Evolutionary conservation across 2,888 invertebrate genomes (phyloP).

Genomic region (Agriotes lineatus): DNA sequence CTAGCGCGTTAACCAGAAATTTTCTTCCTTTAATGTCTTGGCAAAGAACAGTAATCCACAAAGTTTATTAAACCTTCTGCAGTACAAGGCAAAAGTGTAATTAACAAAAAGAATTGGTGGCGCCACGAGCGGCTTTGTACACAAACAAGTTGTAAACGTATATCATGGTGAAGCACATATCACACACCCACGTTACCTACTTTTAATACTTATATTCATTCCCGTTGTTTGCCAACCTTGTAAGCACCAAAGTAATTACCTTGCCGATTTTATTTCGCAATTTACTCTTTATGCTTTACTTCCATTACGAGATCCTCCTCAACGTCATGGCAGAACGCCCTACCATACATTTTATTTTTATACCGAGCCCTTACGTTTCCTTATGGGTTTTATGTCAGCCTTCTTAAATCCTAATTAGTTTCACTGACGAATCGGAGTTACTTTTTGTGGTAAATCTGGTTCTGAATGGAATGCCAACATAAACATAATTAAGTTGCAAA

Average conservation of each 20-base stretch:
- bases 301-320: not conserved
- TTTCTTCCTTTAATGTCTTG: too few relatives aligned
- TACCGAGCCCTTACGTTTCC: not conserved
- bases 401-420: not conserved
- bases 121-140: constrained; percentile 44
- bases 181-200: constrained; percentile 45
- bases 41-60: too few relatives aligned
- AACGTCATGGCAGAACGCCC: not conserved
- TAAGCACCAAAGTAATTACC: constrained; percentile 35
- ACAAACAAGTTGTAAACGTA: constrained; percentile 49
- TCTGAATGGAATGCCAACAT: not conserved
- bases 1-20: too few relatives aligned
- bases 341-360: not conserved
- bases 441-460: too few relatives aligned
- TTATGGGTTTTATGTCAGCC: not conserved
- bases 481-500: not conserved
- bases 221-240: constrained; percentile 45
- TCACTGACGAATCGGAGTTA: too few relatives aligned
- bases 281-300: not conserved
- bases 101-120: constrained; percentile 35
- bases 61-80: not conserved
- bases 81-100: constrained; percentile 6
- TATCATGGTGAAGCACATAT: constrained; percentile 45
- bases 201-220: constrained; percentile 47
- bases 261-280: constrained; percentile 27